These are phyloP conservation scores for Carterocephalus palaemon DNA, from an alignment of 2,888 invertebrate genomes.

Conservation along the genomic window DNA sequence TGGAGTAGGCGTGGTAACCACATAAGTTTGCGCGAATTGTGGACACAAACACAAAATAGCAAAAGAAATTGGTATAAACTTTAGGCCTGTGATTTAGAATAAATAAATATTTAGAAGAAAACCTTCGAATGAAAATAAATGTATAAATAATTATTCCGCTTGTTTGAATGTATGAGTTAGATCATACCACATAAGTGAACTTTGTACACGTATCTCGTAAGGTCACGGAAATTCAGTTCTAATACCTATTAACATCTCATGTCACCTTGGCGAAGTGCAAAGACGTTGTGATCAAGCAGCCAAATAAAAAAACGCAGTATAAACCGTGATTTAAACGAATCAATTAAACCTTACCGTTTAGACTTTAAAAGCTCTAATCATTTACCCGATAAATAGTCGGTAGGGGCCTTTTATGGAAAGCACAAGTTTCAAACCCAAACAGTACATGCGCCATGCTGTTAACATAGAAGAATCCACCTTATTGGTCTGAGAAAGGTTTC, in stretches of 20 bases:
- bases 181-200: slow-evolving; percentile 66
- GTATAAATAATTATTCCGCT: no score
- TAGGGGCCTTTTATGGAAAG: slow-evolving; percentile 42
- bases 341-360: slow-evolving; percentile 42
- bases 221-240: slow-evolving; percentile 75
- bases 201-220: slow-evolving; percentile 71
- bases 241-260: slow-evolving; percentile 71
- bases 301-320: slow-evolving; percentile 37
- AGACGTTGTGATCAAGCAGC: slow-evolving; percentile 49
- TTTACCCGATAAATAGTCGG: slow-evolving; percentile 31
- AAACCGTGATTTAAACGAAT: slow-evolving; percentile 14
- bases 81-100: no score
- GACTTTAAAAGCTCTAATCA: slow-evolving; percentile 42
- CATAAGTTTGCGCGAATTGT: no score
- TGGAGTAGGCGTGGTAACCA: no score
- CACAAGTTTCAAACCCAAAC: slow-evolving; percentile 27
- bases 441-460: neutral
- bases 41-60: no score
- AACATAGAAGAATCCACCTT: slow-evolving; percentile 1
- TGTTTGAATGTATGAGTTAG: slow-evolving; percentile 29
- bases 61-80: no score
- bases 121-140: no score
- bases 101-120: no score
- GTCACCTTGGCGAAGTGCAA: slow-evolving; percentile 74
- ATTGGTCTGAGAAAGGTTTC: slow-evolving; percentile 26